These are phyloP conservation scores for Tragelaphus buxtoni DNA, from an alignment of 2,113 vertebrate genomes.

Conservation along the genomic window DNA sequence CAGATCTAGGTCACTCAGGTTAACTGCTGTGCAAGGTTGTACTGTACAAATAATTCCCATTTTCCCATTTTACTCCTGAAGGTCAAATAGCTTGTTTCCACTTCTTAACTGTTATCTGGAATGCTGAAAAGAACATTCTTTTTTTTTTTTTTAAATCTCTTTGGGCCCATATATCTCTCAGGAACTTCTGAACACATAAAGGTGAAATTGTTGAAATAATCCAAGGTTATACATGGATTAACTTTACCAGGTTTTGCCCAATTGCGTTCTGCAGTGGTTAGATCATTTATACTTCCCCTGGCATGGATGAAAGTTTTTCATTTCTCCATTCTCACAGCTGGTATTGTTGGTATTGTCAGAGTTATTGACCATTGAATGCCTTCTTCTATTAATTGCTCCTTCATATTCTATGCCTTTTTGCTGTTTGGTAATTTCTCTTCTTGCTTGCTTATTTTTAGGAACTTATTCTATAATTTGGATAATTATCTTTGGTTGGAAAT, in stretches of 20 bases:
- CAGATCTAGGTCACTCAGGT: not conserved
- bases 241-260: not conserved
- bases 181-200: not conserved
- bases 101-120: too few relatives aligned
- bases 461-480: not conserved
- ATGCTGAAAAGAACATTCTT: too few relatives aligned
- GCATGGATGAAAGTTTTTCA: not conserved
- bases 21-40: not conserved
- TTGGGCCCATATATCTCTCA: not conserved
- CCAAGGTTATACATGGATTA: not conserved
- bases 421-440: not conserved
- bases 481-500: not conserved
- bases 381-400: not conserved
- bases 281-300: not conserved
- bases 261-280: not conserved
- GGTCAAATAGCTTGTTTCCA: too few relatives aligned
- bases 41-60: not conserved
- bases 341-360: not conserved
- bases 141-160: not conserved
- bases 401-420: not conserved
- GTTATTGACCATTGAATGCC: not conserved
- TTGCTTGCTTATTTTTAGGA: conserved; percentile 6
- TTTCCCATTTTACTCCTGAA: too few relatives aligned
- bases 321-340: not conserved
- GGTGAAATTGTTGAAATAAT: not conserved